Conservation (phyloP, 2,888 invertebrate genomes). For the Abscondita cerata region DNA sequence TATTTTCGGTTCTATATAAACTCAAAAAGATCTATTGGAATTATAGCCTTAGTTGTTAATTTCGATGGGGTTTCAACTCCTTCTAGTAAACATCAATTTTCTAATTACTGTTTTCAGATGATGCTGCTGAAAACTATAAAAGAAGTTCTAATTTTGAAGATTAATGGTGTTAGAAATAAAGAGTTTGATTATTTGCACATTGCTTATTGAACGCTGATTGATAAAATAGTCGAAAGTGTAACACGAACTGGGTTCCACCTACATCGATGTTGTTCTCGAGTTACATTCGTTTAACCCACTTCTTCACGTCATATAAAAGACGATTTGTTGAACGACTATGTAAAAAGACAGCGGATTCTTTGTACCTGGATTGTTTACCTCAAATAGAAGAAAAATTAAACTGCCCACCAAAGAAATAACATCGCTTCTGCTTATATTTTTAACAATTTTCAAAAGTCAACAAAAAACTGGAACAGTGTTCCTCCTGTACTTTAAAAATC, state of each 20-base stretch:
- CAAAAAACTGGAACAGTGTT: no score
- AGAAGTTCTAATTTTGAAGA: neutral
- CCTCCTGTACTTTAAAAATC: no score
- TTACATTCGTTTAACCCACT: constrained; percentile 33
- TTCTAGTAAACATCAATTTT: constrained; percentile 2
- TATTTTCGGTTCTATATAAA: constrained; percentile 16
- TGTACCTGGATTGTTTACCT: constrained; percentile 15
- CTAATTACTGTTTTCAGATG: neutral
- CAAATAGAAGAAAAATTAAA: no score
- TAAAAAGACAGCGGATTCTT: constrained; percentile 22
- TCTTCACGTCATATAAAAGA: constrained; percentile 24
- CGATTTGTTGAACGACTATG: constrained; percentile 22
- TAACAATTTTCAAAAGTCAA: no score
- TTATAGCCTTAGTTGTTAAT: constrained; percentile 9
- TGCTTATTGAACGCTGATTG: constrained; percentile 21
- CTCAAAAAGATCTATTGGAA: constrained; percentile 7
- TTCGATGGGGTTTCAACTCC: constrained; percentile 8
- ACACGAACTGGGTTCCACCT: constrained; percentile 38
- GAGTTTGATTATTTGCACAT: constrained; percentile 16
- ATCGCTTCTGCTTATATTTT: no score
- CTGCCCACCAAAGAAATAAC: no score
- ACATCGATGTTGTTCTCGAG: constrained; percentile 37
- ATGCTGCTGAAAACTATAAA: neutral
- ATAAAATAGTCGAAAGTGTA: constrained; percentile 35
- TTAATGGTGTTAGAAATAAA: neutral